Evolutionary conservation across 2,888 invertebrate species (phyloP).

Genomic region (Mesorhabditis belari): DNA sequence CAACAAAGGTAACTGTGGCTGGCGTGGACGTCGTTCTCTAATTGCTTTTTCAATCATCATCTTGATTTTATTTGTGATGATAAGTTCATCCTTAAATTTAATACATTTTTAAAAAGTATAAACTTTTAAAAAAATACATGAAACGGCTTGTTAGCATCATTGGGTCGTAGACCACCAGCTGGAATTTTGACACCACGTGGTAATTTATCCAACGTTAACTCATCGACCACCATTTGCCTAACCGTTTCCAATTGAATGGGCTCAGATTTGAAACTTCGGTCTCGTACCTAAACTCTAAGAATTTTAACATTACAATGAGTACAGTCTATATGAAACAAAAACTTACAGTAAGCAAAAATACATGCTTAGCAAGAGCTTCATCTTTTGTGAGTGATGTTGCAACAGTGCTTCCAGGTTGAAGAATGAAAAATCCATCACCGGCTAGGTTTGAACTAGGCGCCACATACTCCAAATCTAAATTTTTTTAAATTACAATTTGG

Average conservation of each 20-base stretch:
- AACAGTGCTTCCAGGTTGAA: slow-evolving; percentile 69
- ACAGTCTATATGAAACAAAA: no score
- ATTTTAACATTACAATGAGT: not conserved
- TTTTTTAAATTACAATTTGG: not conserved
- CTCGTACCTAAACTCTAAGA: slow-evolving; percentile 21
- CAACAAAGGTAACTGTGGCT: slow-evolving; percentile 71
- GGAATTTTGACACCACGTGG: no score
- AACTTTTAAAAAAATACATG: no score
- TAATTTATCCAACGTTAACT: slow-evolving; percentile 60
- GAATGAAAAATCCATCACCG: slow-evolving; percentile 55
- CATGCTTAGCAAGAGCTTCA: slow-evolving; percentile 75
- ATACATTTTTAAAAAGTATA: no score
- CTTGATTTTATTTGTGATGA: slow-evolving; percentile 63
- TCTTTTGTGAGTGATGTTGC: slow-evolving; percentile 86
- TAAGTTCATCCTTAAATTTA: slow-evolving; percentile 50
- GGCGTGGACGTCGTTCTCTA: slow-evolving; percentile 53
- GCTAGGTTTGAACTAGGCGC: slow-evolving; percentile 19
- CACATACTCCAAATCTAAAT: slow-evolving; percentile 24
- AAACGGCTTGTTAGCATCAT: no score
- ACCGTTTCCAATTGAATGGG: slow-evolving; percentile 73
- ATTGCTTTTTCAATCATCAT: slow-evolving; percentile 60
- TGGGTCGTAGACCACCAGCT: no score
- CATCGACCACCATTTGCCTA: slow-evolving; percentile 73
- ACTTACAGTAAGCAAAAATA: slow-evolving; percentile 73
- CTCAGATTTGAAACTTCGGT: slow-evolving; percentile 34